These are phyloP conservation scores for Crotophaga sulcirostris DNA, from an alignment of 2,113 vertebrate genomes.

Conservation along the genomic window DNA sequence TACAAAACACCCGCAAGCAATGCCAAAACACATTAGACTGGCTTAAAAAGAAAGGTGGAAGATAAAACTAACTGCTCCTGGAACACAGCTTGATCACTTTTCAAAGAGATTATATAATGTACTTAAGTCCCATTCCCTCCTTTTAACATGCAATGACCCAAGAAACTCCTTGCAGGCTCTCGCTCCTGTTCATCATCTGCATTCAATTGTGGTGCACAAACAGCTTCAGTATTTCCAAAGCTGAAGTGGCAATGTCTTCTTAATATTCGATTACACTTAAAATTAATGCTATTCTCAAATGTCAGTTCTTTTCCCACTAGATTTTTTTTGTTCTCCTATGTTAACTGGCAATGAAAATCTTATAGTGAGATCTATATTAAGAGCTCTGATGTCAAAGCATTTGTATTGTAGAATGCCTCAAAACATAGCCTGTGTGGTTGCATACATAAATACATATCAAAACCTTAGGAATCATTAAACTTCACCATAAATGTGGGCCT, in stretches of 20 bases:
- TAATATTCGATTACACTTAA: background rate
- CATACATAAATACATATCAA: rapidly evolving
- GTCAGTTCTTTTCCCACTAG: background rate
- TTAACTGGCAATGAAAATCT: background rate
- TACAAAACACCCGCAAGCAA: background rate
- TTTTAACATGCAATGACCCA: constrained; percentile 5
- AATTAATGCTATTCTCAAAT: background rate
- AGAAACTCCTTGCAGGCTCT: background rate
- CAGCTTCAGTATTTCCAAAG: background rate
- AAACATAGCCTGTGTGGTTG: background rate
- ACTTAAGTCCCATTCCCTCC: background rate
- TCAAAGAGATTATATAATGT: background rate
- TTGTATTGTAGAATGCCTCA: background rate
- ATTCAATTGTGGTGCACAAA: background rate
- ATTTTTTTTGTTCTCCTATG: background rate
- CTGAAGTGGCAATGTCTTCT: background rate
- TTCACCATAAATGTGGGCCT: background rate
- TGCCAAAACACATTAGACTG: background rate
- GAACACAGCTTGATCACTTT: constrained; percentile 7
- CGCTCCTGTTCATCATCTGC: background rate
- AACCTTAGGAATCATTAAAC: background rate
- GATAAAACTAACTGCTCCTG: background rate
- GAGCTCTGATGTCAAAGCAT: background rate
- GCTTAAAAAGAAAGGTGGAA: background rate
- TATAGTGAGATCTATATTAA: background rate